Evolutionary conservation across 2,888 invertebrate species (phyloP).

Genomic region (Scaptomyza tumidula): DNA sequence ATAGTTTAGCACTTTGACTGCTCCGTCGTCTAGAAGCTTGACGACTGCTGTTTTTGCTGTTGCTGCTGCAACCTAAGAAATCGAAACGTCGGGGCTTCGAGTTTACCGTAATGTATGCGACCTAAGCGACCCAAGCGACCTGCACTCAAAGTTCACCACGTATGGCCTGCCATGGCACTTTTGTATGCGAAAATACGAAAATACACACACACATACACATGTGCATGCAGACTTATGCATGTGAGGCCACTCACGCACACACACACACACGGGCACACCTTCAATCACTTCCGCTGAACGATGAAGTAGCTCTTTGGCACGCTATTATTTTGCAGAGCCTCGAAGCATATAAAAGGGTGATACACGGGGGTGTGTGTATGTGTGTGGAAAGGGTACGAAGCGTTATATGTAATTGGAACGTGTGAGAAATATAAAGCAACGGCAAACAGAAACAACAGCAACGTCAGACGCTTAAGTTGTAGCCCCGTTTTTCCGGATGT

Average conservation of each 20-base stretch:
- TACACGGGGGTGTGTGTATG: background rate
- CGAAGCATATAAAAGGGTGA: constrained; percentile 1
- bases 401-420: constrained; percentile 82
- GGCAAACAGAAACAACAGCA: constrained; percentile 44
- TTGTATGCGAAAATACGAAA: constrained; percentile 70
- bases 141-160: constrained; percentile 76
- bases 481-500: constrained; percentile 73
- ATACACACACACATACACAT: constrained; percentile 28
- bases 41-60: background rate
- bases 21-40: constrained; percentile 50
- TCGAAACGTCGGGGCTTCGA: constrained; percentile 56
- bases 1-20: constrained; percentile 82
- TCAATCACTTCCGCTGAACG: constrained; percentile 84
- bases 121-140: constrained; percentile 66
- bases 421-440: constrained; percentile 82
- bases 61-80: constrained; percentile 52
- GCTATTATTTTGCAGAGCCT: constrained; percentile 80
- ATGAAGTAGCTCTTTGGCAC: constrained; percentile 84
- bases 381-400: background rate
- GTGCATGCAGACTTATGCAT: constrained; percentile 11
- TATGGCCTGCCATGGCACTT: constrained; percentile 48
- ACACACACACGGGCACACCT: constrained; percentile 68
- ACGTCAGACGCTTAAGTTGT: constrained; percentile 63
- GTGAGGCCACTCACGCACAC: constrained; percentile 11
- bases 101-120: constrained; percentile 47